Evolutionary conservation across 2,888 invertebrate species (phyloP), one percentile per base, ranked within the genome.

Genomic region (Ernsta delagoae): DNA sequence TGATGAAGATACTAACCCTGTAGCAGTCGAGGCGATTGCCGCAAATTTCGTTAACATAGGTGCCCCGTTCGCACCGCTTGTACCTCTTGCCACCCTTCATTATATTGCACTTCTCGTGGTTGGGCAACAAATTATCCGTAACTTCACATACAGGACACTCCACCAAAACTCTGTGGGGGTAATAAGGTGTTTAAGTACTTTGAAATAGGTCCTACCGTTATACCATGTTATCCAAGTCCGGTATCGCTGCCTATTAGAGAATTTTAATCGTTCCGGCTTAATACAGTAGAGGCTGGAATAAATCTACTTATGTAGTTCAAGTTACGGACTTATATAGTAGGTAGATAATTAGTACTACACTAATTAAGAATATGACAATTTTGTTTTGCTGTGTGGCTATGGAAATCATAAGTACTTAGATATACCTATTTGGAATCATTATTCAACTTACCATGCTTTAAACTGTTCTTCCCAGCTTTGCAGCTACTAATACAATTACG

Each of bases 111-210:
- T 80, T 78, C 70, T 91, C 91, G 57, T 80, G 81, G 72, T 76
- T 84, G 5, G 83, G 75, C 73, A 86, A 73, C 80, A 85, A 85
- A 63, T 79, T 79, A 9, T 79, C 79, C 0, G 80, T 75, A 1
- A 76, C 80, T 36, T 83, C 82, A 71, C 92, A 92, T 4, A 92
- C 92, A 0, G 91, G 92, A 72, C 92, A 92, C 71, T 89, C 88
- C 5, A 90, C 87, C 12, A 87, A 70, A 8, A 79, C 78, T 60
- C 87, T 85, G 72, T 73, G 59, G 69, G 70, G 67, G 11, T 11
- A 31, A 12, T 54, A 31, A 31, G 31, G 31, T 31, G 31, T 31
- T 31, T 31, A 4, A 31, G 31, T 31, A 31, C 31, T 31, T 31
- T 31, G 31, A 31, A 31, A 31, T 31, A 31, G 4, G 31, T 31